Conservation (phyloP, 2,113 vertebrate genomes). For the Procavia capensis region DNA sequence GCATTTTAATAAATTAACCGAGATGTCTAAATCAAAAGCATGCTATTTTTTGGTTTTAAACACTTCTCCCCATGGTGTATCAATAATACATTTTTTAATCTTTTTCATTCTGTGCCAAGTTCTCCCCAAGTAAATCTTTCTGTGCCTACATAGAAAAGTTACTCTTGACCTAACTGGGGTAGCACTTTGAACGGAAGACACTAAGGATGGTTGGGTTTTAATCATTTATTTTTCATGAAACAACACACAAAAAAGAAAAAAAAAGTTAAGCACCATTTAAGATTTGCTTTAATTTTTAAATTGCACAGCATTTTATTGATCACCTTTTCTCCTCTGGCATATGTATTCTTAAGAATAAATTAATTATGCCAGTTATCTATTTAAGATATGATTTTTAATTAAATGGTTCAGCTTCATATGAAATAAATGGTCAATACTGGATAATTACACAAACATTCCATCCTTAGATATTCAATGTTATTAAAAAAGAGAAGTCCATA, state of each 20-base stretch:
- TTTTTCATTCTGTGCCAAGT: conserved; percentile 43
- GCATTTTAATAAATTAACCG: conserved; percentile 49
- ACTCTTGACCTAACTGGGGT: conserved; percentile 40
- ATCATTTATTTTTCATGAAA: conserved; percentile 45
- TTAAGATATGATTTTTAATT: conserved; percentile 68
- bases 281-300: conserved; percentile 59
- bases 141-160: conserved; percentile 44
- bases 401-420: conserved; percentile 57
- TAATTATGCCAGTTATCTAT: conserved; percentile 51
- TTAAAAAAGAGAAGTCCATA: not conserved
- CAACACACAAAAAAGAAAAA: conserved; percentile 15
- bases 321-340: not conserved
- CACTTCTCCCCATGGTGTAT: conserved; percentile 35
- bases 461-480: not conserved
- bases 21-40: conserved; percentile 59
- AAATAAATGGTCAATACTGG: conserved; percentile 64
- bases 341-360: conserved; percentile 58
- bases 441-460: conserved; percentile 50
- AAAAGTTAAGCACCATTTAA: conserved; percentile 25
- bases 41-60: conserved; percentile 59
- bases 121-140: conserved; percentile 27
- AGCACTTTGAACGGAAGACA: conserved; percentile 35
- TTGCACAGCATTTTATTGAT: conserved; percentile 28
- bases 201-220: conserved; percentile 2
- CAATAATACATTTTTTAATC: conserved; percentile 67